A percentile compares a stretch with the other conserved stretches of the same genome.
Evolutionary conservation across 2,888 invertebrate species (phyloP).

Genomic region (Xestia c-nigrum): DNA sequence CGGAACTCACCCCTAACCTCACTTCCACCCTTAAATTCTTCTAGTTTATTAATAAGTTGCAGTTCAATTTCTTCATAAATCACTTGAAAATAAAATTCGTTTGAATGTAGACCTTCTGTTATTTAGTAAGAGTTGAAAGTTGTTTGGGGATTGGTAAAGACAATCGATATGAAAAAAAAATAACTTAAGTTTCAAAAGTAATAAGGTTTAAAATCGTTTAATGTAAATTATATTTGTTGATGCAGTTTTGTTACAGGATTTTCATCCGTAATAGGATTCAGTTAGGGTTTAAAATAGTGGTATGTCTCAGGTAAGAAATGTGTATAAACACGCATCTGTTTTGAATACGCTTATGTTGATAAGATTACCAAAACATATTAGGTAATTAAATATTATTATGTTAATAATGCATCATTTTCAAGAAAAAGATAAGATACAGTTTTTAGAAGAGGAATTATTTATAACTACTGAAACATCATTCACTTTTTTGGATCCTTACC

Average conservation of each 20-base stretch:
- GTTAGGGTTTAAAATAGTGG: neutral
- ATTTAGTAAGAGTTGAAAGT: neutral
- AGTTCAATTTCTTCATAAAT: slow-evolving; percentile 75
- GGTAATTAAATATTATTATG: slow-evolving; percentile 52
- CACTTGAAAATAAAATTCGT: slow-evolving; percentile 61
- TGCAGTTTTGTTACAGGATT: slow-evolving; percentile 2
- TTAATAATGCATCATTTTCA: slow-evolving; percentile 53
- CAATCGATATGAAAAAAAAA: slow-evolving; percentile 19
- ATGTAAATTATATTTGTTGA: neutral
- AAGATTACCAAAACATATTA: slow-evolving; percentile 59
- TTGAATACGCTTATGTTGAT: slow-evolving; percentile 49
- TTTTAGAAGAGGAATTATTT: neutral
- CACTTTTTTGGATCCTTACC: neutral
- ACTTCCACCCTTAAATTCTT: slow-evolving; percentile 72
- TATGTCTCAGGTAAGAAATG: neutral
- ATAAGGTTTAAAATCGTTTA: slow-evolving; percentile 50
- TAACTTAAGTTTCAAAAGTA: slow-evolving; percentile 14
- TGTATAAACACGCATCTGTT: slow-evolving; percentile 55
- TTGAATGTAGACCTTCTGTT: slow-evolving; percentile 6
- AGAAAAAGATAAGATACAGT: slow-evolving; percentile 36
- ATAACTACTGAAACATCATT: slow-evolving; percentile 9
- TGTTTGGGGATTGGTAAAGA: fast-evolving
- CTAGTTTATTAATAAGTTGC: slow-evolving; percentile 75
- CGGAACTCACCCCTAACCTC: slow-evolving; percentile 76
- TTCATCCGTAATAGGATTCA: fast-evolving